These are phyloP conservation scores for Kryptopterus vitreolus DNA, from an alignment of 2,797 vertebrate genomes.

Conservation along the genomic window DNA sequence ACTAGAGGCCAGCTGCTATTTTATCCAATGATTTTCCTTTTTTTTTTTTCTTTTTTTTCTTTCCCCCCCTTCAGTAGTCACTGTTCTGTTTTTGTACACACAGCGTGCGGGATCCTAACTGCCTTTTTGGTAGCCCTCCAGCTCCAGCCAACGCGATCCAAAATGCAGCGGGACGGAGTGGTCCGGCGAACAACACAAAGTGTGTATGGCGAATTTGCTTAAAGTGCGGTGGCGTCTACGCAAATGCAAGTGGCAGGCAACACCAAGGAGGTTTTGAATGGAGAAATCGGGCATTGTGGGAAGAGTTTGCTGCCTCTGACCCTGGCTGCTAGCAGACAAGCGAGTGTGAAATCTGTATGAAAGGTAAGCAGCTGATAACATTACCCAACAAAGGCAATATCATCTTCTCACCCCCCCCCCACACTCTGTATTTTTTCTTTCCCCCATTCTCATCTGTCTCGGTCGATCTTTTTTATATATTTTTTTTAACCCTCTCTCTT, in stretches of 20 bases:
- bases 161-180: constrained; percentile 51
- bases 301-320: constrained; percentile 71
- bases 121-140: constrained; percentile 37
- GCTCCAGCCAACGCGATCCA: constrained; percentile 40
- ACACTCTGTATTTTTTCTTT: constrained; percentile 60
- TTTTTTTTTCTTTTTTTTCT: constrained; percentile 49
- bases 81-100: constrained; percentile 44
- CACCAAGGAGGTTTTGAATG: constrained; percentile 59
- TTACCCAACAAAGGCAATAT: constrained; percentile 78
- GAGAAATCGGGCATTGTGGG: constrained; percentile 76
- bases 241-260: constrained; percentile 67
- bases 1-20: constrained; percentile 59
- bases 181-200: constrained; percentile 59
- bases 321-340: constrained; percentile 69
- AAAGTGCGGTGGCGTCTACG: constrained; percentile 55
- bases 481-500: constrained; percentile 41
- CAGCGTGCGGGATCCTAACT: constrained; percentile 36
- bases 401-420: constrained; percentile 63
- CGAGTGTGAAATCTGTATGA: constrained; percentile 83
- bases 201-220: constrained; percentile 58
- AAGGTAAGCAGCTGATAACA: constrained; percentile 80
- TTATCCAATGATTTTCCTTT: constrained; percentile 51
- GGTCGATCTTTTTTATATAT: constrained; percentile 41
- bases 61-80: constrained; percentile 45
- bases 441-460: constrained; percentile 61